A percentile compares a stretch with the other conserved stretches of the same genome.
Evolutionary conservation across 2,113 vertebrate genomes (phyloP).

Genomic region (Myanophis thanlyinensis): DNA sequence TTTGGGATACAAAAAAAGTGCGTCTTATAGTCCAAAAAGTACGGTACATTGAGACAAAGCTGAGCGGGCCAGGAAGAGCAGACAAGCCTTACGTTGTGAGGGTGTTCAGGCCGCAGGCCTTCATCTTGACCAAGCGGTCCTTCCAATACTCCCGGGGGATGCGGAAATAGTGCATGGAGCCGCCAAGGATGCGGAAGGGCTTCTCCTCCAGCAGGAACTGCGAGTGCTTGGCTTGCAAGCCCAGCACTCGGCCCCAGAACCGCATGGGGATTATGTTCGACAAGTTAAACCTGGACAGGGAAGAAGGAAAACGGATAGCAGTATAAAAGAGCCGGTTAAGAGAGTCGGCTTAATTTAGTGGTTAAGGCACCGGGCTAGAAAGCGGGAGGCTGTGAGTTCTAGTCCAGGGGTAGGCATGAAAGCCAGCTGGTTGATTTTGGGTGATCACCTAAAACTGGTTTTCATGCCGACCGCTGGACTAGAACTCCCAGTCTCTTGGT

Average conservation of each 20-base stretch:
- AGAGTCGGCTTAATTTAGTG: not conserved
- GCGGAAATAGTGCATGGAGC: conserved; percentile 89
- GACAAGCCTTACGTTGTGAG: conserved; percentile 82
- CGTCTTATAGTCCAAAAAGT: no score
- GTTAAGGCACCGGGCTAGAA: no score
- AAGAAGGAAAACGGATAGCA: not conserved
- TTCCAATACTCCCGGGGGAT: conserved; percentile 87
- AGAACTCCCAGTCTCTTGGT: no score
- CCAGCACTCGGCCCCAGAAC: conserved; percentile 58
- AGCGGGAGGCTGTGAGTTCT: no score
- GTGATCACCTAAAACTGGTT: no score
- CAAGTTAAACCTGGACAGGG: conserved; percentile 59
- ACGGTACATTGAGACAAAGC: not conserved
- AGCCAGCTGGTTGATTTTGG: no score
- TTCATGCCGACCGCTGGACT: no score
- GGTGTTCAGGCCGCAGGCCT: conserved; percentile 90
- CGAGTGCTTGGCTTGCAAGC: conserved; percentile 71
- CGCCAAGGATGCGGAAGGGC: conserved; percentile 79
- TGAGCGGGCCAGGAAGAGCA: not conserved
- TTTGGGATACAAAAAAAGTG: no score
- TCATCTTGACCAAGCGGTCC: conserved; percentile 90
- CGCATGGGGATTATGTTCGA: conserved; percentile 43
- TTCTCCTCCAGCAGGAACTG: conserved; percentile 78
- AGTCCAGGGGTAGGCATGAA: no score
- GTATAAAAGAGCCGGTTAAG: not conserved